Conservation (phyloP, 2,113 vertebrate genomes). For the Dicentrarchus labrax region DNA sequence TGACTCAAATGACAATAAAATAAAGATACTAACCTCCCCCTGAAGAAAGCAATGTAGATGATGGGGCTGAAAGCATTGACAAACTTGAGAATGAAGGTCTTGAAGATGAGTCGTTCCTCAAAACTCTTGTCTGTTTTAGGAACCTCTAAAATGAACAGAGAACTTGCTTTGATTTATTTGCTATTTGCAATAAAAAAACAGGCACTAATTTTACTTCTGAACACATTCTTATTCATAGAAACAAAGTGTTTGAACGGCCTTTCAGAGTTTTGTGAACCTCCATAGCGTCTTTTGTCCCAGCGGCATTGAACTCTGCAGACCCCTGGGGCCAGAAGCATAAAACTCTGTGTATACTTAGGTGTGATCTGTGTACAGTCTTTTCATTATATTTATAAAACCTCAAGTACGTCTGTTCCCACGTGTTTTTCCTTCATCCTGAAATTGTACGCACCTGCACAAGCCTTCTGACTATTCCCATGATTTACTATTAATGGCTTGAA, state of each 20-base stretch:
- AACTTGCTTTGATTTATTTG: neutral
- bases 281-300: no score
- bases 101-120: slow-evolving; percentile 96
- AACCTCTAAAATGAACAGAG: slow-evolving; percentile 86
- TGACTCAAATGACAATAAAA: neutral
- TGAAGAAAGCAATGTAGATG: slow-evolving; percentile 99
- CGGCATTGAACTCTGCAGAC: no score
- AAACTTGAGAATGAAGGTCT: slow-evolving; percentile 98
- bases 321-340: no score
- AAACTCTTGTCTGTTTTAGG: slow-evolving; percentile 99
- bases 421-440: no score
- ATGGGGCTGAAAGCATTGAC: slow-evolving; percentile 98
- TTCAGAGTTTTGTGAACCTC: no score
- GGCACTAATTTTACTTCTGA: neutral
- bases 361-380: no score
- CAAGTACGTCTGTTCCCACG: no score
- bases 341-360: no score
- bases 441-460: no score
- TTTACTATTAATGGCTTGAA: no score
- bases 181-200: neutral
- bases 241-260: neutral
- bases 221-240: neutral
- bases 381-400: no score
- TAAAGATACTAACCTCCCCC: slow-evolving; percentile 89
- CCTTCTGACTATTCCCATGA: no score